phyloP scores from a whole-genome alignment of 2,797 vertebrate species.

The Poecilia gillii region DNA sequence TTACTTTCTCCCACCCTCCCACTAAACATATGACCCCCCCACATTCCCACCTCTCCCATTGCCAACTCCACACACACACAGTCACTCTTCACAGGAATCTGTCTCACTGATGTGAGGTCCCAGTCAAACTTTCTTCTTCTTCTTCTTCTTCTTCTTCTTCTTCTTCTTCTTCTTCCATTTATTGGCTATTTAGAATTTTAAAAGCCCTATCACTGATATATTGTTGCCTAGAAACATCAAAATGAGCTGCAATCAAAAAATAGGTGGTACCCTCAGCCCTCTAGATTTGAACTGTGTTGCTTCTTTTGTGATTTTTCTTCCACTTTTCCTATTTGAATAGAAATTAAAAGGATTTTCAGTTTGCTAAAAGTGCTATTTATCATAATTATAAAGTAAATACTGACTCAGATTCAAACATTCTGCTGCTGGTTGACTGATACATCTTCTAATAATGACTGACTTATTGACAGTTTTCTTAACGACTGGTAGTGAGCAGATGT shows the following conservation, averaged over 20 bases:
- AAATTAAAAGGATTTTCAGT: background rate
- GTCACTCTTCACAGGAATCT: slow-evolving; percentile 67
- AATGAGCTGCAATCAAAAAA: slow-evolving; percentile 59
- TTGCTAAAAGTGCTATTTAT: slow-evolving; percentile 1
- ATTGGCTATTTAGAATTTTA: slow-evolving; percentile 75
- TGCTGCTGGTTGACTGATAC: background rate
- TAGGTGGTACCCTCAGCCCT: slow-evolving; percentile 48
- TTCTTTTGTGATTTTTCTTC: background rate
- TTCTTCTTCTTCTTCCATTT: slow-evolving; percentile 56
- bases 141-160: slow-evolving; percentile 60
- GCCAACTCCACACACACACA: slow-evolving; percentile 27
- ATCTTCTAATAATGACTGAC: background rate
- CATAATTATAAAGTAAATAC: background rate
- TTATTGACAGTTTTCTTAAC: background rate
- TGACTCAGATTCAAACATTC: slow-evolving; percentile 21
- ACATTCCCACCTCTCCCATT: background rate
- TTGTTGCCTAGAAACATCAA: slow-evolving; percentile 75
- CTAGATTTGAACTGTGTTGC: background rate
- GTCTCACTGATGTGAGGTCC: slow-evolving; percentile 68
- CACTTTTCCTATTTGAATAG: background rate
- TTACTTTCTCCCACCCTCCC: slow-evolving; percentile 41
- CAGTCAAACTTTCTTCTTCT: slow-evolving; percentile 49
- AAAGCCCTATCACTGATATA: slow-evolving; percentile 64
- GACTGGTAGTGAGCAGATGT: slow-evolving; percentile 32
- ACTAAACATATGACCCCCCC: slow-evolving; percentile 46